Base-by-base conservation (phyloP, 2,888 invertebrate genomes). In the Neoaliturus tenellus region DNA sequence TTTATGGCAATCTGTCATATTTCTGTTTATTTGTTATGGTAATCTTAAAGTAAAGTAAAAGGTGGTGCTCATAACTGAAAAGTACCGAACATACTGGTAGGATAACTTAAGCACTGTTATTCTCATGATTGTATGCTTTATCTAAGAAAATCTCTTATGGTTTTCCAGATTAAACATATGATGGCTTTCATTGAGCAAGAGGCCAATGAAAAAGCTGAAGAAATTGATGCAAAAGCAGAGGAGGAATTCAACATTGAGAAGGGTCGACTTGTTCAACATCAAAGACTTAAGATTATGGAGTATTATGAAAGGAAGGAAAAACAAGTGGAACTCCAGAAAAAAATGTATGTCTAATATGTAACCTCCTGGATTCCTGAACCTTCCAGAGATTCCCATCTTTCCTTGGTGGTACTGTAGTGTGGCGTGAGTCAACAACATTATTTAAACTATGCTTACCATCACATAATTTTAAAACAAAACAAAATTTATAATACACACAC, bases 101-200 rank as follows among this genome's bases (percentile, higher is more conserved):
- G n/a, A n/a, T n/a, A n/a, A n/a, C n/a, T n/a, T n/a, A n/a, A n/a
- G n/a, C n/a, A n/a, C n/a, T n/a, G n/a, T n/a, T n/a, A n/a, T n/a
- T n/a, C n/a, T n/a, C n/a, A n/a, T n/a, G n/a, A n/a, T n/a, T n/a
- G n/a, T n/a, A n/a, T n/a, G n/a, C n/a, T n/a, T n/a, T n/a, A n/a
- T n/a, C n/a, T n/a, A n/a, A n/a, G n/a, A n/a, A n/a, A n/a, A n/a
- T n/a, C n/a, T n/a, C n/a, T n/a, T n/a, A n/a, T n/a, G n/a, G n/a
- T n/a, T n/a, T 51, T 51, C 20, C 91, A 99, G 98, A 99, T 99
- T 92, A 98, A 99, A 93, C 99, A 99, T 92, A 99, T 99, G 99
- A 99, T 99, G 98, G 99, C 99, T 92, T 99, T 99, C 94, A 99
- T 99, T 92, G 99, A 99, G 92, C 99, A 99, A 94, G 99, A 99